Percentiles rank a stretch among this genome's conserved stretches.
Conservation (phyloP, 1,140 invertebrate species). For the Drosophila obscura region DNA sequence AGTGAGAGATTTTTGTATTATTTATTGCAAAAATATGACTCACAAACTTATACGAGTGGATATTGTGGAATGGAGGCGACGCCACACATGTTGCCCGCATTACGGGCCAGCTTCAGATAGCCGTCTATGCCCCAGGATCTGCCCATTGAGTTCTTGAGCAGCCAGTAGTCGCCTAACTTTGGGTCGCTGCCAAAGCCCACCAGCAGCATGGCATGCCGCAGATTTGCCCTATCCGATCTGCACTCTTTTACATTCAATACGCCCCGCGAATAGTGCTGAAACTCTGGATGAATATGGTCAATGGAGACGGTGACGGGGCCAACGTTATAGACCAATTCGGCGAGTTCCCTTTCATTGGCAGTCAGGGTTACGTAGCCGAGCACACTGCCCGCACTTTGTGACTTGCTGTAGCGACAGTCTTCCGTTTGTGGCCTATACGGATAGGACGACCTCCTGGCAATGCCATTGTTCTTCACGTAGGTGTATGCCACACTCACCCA, state of each 20-base stretch:
- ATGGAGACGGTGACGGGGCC: slow-evolving; percentile 46
- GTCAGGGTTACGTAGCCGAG: slow-evolving; percentile 86
- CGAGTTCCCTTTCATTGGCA: slow-evolving; percentile 88
- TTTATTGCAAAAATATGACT: no score
- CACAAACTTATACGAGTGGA: slow-evolving; percentile 12
- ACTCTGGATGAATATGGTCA: slow-evolving; percentile 7
- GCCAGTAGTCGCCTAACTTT: slow-evolving; percentile 86
- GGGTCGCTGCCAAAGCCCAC: slow-evolving; percentile 88
- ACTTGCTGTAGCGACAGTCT: slow-evolving; percentile 68
- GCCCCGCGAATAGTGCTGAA: slow-evolving; percentile 19
- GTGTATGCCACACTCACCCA: slow-evolving; percentile 89
- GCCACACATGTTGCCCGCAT: slow-evolving; percentile 63
- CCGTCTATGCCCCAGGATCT: slow-evolving; percentile 86
- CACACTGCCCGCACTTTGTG: slow-evolving; percentile 7
- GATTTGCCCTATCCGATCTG: slow-evolving; percentile 66
- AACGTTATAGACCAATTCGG: slow-evolving; percentile 89
- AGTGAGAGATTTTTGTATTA: no score
- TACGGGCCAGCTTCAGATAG: slow-evolving; percentile 87
- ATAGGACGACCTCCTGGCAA: slow-evolving; percentile 90
- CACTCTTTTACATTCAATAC: slow-evolving; percentile 86
- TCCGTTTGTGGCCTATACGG: slow-evolving; percentile 88
- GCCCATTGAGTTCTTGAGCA: slow-evolving; percentile 88
- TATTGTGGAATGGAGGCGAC: slow-evolving; percentile 36
- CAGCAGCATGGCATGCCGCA: slow-evolving; percentile 85
- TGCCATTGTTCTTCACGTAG: slow-evolving; percentile 89